phyloP scores from a whole-genome alignment of 2,888 invertebrate species.

The Teinopalpus imperialis region DNA sequence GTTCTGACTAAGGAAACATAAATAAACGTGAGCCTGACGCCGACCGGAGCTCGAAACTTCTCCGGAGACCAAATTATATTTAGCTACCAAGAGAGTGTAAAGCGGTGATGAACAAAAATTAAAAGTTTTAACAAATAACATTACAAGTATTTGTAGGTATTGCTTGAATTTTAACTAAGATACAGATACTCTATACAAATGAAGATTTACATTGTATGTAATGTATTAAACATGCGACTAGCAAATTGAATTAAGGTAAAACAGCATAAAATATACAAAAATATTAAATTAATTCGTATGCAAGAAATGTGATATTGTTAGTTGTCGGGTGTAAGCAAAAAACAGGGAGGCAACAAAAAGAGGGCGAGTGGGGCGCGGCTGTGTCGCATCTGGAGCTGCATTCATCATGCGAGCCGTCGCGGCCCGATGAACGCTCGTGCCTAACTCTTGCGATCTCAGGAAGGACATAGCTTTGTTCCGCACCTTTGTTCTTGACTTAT shows the following conservation, averaged over 20 bases:
- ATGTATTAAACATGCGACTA: no score
- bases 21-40: slow-evolving; percentile 69
- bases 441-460: slow-evolving; percentile 30
- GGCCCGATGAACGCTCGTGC: slow-evolving; percentile 56
- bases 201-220: not conserved
- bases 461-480: slow-evolving; percentile 9
- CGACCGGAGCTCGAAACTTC: slow-evolving; percentile 45
- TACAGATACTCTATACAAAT: not conserved
- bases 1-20: slow-evolving; percentile 75
- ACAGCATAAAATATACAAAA: not conserved
- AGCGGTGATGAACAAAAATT: slow-evolving; percentile 3
- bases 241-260: not conserved
- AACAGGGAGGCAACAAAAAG: slow-evolving; percentile 65
- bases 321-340: slow-evolving; percentile 41
- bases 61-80: slow-evolving; percentile 39
- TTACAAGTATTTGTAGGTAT: not conserved
- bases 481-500: not conserved
- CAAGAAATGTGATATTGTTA: slow-evolving; percentile 41
- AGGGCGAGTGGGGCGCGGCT: slow-evolving; percentile 57
- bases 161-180: no score
- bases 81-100: slow-evolving; percentile 21
- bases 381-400: slow-evolving; percentile 78
- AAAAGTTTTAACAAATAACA: not conserved
- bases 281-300: slow-evolving; percentile 16
- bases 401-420: slow-evolving; percentile 73